These are phyloP conservation scores for Polypedilum vanderplanki DNA, from an alignment of 1,140 invertebrate species.

Conservation along the genomic window DNA sequence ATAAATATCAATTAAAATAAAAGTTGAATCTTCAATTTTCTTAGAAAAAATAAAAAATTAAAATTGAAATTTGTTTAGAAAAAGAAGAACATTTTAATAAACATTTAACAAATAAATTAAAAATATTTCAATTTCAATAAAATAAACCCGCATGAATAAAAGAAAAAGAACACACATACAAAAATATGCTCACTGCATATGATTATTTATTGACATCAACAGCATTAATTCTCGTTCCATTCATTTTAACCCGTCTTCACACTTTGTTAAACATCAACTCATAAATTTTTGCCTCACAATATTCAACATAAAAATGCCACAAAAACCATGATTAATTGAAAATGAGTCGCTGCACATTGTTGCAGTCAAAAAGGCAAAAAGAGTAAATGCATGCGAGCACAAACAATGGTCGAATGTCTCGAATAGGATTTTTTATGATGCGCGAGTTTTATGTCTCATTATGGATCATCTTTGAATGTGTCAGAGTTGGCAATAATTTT, in stretches of 20 bases:
- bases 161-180: too few relatives aligned
- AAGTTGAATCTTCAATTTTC: too few relatives aligned
- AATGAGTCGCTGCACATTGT: constrained; percentile 17
- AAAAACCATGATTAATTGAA: constrained; percentile 29
- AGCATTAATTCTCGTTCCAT: neutral
- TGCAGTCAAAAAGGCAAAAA: neutral
- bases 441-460: neutral
- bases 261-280: constrained; percentile 11
- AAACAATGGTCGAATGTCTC: neutral
- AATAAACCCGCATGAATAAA: too few relatives aligned
- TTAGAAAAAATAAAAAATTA: too few relatives aligned
- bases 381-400: neutral
- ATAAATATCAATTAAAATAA: too few relatives aligned
- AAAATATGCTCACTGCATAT: neutral
- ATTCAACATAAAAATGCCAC: neutral
- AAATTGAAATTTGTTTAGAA: too few relatives aligned
- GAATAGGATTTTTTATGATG: neutral
- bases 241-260: neutral
- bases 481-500: neutral
- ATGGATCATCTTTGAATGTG: neutral
- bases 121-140: too few relatives aligned
- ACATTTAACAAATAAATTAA: too few relatives aligned
- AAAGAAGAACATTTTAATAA: too few relatives aligned
- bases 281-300: neutral
- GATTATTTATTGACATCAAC: constrained; percentile 14